A percentile compares a stretch with the other conserved stretches of the same genome.
phyloP scores from a whole-genome alignment of 2,113 vertebrate genomes.

The Antennarius striatus region DNA sequence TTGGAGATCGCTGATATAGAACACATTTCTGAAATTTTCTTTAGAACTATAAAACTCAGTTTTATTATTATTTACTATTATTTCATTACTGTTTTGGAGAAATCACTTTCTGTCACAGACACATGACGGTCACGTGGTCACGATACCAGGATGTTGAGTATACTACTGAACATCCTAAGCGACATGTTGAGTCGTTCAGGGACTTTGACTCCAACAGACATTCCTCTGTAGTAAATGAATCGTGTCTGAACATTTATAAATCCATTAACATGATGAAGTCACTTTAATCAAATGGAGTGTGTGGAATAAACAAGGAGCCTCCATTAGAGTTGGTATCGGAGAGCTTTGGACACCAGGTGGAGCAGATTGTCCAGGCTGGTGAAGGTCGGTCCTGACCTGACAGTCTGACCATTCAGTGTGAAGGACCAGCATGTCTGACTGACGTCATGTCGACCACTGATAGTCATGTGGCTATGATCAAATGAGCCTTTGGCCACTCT shows the following conservation, averaged over 20 bases:
- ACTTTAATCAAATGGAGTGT: constrained; percentile 27
- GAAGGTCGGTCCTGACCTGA: constrained; percentile 34
- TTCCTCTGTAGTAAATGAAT: constrained; percentile 60
- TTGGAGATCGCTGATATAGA: too few relatives aligned
- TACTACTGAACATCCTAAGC: constrained; percentile 5
- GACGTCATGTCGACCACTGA: constrained; percentile 17
- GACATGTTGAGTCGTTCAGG: too few relatives aligned
- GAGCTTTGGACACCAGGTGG: constrained; percentile 26
- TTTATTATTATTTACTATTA: too few relatives aligned
- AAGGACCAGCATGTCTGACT: constrained; percentile 19
- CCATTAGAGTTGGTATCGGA: constrained; percentile 14
- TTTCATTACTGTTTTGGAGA: too few relatives aligned
- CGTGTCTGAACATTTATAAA: constrained; percentile 38
- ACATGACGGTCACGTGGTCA: too few relatives aligned
- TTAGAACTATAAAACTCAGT: too few relatives aligned
- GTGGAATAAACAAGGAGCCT: constrained; percentile 22
- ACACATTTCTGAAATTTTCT: too few relatives aligned
- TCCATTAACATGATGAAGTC: constrained; percentile 48
- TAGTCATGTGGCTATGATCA: constrained; percentile 5
- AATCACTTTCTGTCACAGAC: too few relatives aligned
- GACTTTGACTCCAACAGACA: constrained; percentile 53
- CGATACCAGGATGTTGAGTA: background rate
- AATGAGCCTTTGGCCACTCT: too few relatives aligned
- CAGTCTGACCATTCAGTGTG: constrained; percentile 11
- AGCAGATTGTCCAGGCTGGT: constrained; percentile 37